A percentile compares a stretch with the other conserved stretches of the same genome.
Conservation (phyloP, 2,797 vertebrate species). For the Siniperca obscura region DNA sequence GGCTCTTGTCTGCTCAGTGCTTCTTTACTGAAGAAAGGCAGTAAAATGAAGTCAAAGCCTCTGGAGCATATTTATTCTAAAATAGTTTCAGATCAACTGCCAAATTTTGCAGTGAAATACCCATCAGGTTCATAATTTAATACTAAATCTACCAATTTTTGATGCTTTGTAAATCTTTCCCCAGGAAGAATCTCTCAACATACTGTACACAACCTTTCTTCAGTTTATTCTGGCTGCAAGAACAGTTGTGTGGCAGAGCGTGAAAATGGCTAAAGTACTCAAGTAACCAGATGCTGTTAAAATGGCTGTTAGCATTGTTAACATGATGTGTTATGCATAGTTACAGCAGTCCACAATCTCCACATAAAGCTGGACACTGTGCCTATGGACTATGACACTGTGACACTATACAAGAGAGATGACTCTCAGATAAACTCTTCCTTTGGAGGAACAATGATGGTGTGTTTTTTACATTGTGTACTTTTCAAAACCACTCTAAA, state of each 20-base stretch:
- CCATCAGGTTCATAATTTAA: conserved; percentile 38
- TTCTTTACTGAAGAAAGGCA: conserved; percentile 37
- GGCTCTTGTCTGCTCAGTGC: conserved; percentile 40
- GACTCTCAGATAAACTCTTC: conserved; percentile 49
- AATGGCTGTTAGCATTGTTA: conserved; percentile 54
- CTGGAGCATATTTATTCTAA: conserved; percentile 18
- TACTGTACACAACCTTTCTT: conserved; percentile 13
- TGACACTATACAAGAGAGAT: conserved; percentile 46
- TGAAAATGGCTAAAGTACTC: conserved; percentile 64
- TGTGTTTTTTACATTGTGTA: conserved; percentile 59
- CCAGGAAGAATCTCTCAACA: conserved; percentile 25
- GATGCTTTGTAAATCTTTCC: conserved; percentile 23
- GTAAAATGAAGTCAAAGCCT: conserved; percentile 47
- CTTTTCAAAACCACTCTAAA: conserved; percentile 51
- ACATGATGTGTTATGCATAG: conserved; percentile 27
- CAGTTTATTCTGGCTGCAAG: conserved; percentile 42
- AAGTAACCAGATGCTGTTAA: conserved; percentile 59
- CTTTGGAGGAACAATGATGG: conserved; percentile 56
- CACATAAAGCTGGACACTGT: conserved; percentile 41
- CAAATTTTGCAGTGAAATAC: conserved; percentile 41
- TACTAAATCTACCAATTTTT: conserved; percentile 25
- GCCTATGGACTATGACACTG: conserved; percentile 46
- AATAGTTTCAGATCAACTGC: conserved; percentile 42
- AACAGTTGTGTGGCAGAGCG: conserved; percentile 46
- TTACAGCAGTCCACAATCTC: conserved; percentile 29